Conservation (phyloP, 2,113 vertebrate species). For the Stictonetta naevosa region DNA sequence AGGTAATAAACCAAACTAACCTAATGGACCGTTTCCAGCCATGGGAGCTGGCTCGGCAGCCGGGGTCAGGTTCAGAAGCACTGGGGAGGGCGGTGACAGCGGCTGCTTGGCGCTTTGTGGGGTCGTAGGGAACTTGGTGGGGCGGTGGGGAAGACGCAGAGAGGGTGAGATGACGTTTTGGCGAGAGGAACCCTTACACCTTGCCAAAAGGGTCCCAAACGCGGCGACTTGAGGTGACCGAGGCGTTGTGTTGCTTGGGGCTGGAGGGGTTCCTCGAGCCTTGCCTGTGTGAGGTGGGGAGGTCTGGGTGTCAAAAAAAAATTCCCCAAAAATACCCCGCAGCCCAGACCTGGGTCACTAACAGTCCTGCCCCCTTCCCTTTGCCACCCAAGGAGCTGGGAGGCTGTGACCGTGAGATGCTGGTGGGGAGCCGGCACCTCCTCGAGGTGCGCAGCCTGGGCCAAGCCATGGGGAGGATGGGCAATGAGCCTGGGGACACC, state of each 20-base stretch:
- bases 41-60: rapidly evolving
- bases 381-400: background rate
- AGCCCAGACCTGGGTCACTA: background rate
- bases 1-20: slow-evolving; percentile 6
- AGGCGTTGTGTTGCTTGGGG: background rate
- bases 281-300: no score
- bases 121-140: background rate
- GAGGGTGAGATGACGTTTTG: background rate
- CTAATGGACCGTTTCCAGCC: background rate
- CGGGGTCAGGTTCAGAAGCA: rapidly evolving
- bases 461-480: background rate
- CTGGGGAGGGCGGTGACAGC: background rate
- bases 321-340: background rate
- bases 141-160: background rate
- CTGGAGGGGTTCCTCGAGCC: no score
- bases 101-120: rapidly evolving
- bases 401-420: background rate
- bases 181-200: background rate
- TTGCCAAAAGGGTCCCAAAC: background rate
- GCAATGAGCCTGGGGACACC: background rate
- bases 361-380: rapidly evolving
- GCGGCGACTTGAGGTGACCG: rapidly evolving
- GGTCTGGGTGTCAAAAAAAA: no score
- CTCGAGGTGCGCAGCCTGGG: rapidly evolving
- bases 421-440: background rate